A percentile compares a stretch with the other conserved stretches of the same genome.
Evolutionary conservation across 2,113 vertebrate genomes (phyloP).

Genomic region (Bos indicus): DNA sequence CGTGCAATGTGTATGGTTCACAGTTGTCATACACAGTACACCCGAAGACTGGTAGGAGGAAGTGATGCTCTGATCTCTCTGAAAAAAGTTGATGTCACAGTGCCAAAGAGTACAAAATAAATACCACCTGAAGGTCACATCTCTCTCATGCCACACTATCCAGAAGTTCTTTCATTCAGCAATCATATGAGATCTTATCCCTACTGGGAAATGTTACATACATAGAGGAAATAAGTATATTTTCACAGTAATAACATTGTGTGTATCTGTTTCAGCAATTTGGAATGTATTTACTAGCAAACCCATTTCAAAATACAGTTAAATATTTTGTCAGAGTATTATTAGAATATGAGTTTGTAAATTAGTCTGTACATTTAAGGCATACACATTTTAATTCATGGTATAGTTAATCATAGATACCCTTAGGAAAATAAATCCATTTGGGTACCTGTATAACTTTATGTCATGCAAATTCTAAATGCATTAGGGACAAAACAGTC

Average conservation of each 20-base stretch:
- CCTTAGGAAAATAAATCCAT: neutral
- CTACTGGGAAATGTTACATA: neutral
- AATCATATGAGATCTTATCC: neutral
- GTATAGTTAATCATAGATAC: neutral
- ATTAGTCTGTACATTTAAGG: neutral
- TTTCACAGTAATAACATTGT: neutral
- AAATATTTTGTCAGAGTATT: neutral
- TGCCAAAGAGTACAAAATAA: neutral
- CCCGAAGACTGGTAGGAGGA: neutral
- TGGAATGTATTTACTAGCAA: neutral
- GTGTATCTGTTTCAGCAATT: neutral
- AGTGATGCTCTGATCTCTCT: neutral
- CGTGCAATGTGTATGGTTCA: neutral
- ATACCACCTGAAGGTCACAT: neutral
- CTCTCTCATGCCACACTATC: neutral
- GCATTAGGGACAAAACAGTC: neutral
- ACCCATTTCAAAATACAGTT: neutral
- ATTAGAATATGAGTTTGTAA: neutral
- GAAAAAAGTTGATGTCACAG: neutral
- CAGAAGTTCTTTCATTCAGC: neutral
- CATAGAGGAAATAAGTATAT: neutral
- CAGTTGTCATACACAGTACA: neutral
- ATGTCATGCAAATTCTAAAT: neutral
- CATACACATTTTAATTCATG: neutral
- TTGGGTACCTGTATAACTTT: neutral